Evolutionary conservation across 2,888 invertebrate genomes (phyloP).

Genomic region (Pediacus dermestoides): DNA sequence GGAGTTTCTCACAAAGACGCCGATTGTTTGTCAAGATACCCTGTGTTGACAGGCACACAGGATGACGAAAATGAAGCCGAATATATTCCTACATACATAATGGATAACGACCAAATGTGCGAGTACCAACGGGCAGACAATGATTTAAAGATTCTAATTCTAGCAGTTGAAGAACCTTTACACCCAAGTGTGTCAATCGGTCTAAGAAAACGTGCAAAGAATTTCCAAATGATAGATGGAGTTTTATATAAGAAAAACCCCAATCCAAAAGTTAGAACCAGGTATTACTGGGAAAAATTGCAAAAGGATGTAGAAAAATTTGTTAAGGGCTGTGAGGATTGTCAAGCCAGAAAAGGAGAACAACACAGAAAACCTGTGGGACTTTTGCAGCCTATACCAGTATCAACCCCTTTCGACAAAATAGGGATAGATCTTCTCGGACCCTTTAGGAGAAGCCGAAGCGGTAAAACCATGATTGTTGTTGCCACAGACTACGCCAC

Average conservation of each 20-base stretch:
- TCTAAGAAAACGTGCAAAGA: constrained; percentile 13
- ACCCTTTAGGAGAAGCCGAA: too few relatives aligned
- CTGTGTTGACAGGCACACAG: constrained; percentile 7
- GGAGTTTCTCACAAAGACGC: constrained; percentile 13
- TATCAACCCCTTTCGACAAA: too few relatives aligned
- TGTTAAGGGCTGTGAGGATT: constrained; percentile 18
- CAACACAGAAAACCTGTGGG: constrained; percentile 13
- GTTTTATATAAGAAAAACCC: constrained; percentile 15
- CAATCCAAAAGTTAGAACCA: constrained; percentile 7
- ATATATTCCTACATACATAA: too few relatives aligned
- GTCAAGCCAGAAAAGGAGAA: too few relatives aligned
- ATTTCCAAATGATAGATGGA: constrained; percentile 15
- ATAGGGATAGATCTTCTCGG: constrained; percentile 24
- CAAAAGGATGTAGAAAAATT: constrained; percentile 17
- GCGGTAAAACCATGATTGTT: constrained; percentile 25
- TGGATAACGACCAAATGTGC: too few relatives aligned
- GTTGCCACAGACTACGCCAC: constrained; percentile 32
- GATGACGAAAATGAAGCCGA: constrained; percentile 9
- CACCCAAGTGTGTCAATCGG: constrained; percentile 11
- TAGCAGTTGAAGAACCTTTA: constrained; percentile 15
- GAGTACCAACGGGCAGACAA: too few relatives aligned
- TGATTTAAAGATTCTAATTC: too few relatives aligned
- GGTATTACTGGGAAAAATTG: constrained; percentile 18
- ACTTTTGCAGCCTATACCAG: constrained; percentile 3
- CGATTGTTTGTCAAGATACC: constrained; percentile 21